phyloP scores from a whole-genome alignment of 1,140 invertebrate genomes.

The Drosophila varians region DNA sequence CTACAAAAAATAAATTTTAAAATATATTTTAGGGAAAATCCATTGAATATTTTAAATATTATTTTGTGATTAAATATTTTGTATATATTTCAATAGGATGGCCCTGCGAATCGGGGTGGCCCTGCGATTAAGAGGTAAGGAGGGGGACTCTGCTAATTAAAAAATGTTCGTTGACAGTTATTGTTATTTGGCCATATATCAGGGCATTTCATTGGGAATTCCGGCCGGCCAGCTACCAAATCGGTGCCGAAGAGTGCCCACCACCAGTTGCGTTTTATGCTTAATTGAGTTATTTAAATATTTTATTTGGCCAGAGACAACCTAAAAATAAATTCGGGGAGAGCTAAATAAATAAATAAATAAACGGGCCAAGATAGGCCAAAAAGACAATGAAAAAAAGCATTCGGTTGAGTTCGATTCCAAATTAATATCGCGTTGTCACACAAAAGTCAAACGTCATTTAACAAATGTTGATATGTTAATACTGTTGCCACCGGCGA shows the following conservation, averaged over 20 bases:
- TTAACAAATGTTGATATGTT: slow-evolving; percentile 82
- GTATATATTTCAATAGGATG: slow-evolving; percentile 40
- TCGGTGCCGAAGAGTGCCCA: slow-evolving; percentile 62
- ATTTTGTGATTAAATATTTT: slow-evolving; percentile 44
- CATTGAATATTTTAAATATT: slow-evolving; percentile 51
- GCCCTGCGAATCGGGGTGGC: slow-evolving; percentile 26
- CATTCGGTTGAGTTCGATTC: slow-evolving; percentile 26
- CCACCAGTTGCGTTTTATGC: slow-evolving; percentile 78
- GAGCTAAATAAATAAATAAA: slow-evolving; percentile 1
- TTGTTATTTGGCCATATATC: slow-evolving; percentile 80
- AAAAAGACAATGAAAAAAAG: too few relatives aligned
- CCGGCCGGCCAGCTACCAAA: slow-evolving; percentile 39
- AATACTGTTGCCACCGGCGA: slow-evolving; percentile 55
- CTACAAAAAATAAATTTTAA: too few relatives aligned
- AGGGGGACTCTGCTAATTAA: slow-evolving; percentile 69
- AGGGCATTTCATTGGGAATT: slow-evolving; percentile 80
- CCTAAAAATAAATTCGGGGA: slow-evolving; percentile 32
- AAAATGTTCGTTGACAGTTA: slow-evolving; percentile 77
- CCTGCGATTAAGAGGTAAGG: slow-evolving; percentile 5
- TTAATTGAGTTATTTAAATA: slow-evolving; percentile 82
- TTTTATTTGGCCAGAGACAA: slow-evolving; percentile 72
- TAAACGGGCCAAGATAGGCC: slow-evolving; percentile 7
- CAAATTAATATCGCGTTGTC: slow-evolving; percentile 79
- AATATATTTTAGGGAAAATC: neutral
- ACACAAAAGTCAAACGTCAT: slow-evolving; percentile 80